Evolutionary conservation across 2,888 invertebrate genomes (phyloP).

Genomic region (Morpho achilles): DNA sequence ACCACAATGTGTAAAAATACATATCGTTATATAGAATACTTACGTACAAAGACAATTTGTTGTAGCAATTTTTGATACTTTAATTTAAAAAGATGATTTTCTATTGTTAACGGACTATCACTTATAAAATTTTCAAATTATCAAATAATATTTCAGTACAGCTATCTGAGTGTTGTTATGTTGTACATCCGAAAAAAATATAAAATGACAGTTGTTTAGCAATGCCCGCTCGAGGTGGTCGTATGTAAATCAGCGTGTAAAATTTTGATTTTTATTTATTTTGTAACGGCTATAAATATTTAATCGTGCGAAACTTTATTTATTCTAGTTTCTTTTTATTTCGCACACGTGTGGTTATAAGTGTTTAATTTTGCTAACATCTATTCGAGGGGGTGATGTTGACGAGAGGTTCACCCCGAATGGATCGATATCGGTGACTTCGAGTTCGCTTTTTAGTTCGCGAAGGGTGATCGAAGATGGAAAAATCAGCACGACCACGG

Average conservation of each 20-base stretch:
- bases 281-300: conserved; percentile 57
- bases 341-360: conserved; percentile 29
- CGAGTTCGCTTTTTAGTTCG: conserved; percentile 49
- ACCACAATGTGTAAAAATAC: too few species aligned
- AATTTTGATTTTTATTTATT: conserved; percentile 63
- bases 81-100: too few species aligned
- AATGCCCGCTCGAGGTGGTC: conserved; percentile 52
- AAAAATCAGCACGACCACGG: conserved; percentile 71
- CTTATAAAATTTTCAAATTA: too few species aligned
- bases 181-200: background rate
- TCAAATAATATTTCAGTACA: too few species aligned
- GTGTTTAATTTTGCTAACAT: conserved; percentile 27
- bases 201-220: conserved; percentile 59
- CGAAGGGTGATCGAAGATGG: conserved; percentile 58
- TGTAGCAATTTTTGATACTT: too few species aligned
- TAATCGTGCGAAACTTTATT: conserved; percentile 49
- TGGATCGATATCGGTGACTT: conserved; percentile 75
- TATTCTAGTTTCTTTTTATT: conserved; percentile 35
- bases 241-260: conserved; percentile 41
- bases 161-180: too few species aligned
- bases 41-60: too few species aligned
- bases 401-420: conserved; percentile 57
- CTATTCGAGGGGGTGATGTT: conserved; percentile 62
- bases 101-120: too few species aligned
- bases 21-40: too few species aligned